Percentiles rank a stretch among this genome's conserved stretches.
Conservation (phyloP, 1,140 invertebrate species). For the Brachionus angularis region DNA sequence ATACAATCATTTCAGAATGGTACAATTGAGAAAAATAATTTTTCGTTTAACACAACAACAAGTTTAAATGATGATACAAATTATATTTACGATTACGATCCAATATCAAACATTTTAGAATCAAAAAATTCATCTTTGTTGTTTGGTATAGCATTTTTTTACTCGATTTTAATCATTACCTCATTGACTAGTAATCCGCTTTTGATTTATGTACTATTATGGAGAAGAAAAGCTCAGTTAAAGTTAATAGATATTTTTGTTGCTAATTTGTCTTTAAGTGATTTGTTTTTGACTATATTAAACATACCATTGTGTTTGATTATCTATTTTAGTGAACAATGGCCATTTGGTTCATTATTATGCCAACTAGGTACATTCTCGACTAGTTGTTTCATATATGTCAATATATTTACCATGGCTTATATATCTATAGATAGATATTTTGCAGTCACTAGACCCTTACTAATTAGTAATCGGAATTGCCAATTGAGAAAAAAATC, state of each 20-base stretch:
- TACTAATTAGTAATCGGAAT: slow-evolving; percentile 23
- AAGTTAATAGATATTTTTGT: slow-evolving; percentile 42
- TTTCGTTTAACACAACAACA: too few relatives aligned
- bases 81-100: too few relatives aligned
- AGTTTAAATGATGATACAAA: too few relatives aligned
- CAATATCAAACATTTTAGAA: background rate
- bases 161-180: slow-evolving; percentile 42
- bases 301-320: slow-evolving; percentile 43
- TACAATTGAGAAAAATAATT: too few relatives aligned
- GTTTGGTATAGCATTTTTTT: slow-evolving; percentile 40
- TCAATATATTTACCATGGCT: slow-evolving; percentile 42
- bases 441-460: slow-evolving; percentile 33
- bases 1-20: too few relatives aligned
- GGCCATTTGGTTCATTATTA: slow-evolving; percentile 35
- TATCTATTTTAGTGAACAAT: slow-evolving; percentile 43
- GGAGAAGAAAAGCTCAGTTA: slow-evolving; percentile 34
- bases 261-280: slow-evolving; percentile 34
- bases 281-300: slow-evolving; percentile 36
- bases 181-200: slow-evolving; percentile 34
- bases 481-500: slow-evolving; percentile 39
- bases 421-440: slow-evolving; percentile 43
- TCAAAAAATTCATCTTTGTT: slow-evolving; percentile 28
- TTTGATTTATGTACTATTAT: slow-evolving; percentile 27
- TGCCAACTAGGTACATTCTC: slow-evolving; percentile 41
- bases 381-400: slow-evolving; percentile 42